These are phyloP conservation scores for Myotis yumanensis DNA, from an alignment of 2,113 vertebrate species.

Conservation along the genomic window DNA sequence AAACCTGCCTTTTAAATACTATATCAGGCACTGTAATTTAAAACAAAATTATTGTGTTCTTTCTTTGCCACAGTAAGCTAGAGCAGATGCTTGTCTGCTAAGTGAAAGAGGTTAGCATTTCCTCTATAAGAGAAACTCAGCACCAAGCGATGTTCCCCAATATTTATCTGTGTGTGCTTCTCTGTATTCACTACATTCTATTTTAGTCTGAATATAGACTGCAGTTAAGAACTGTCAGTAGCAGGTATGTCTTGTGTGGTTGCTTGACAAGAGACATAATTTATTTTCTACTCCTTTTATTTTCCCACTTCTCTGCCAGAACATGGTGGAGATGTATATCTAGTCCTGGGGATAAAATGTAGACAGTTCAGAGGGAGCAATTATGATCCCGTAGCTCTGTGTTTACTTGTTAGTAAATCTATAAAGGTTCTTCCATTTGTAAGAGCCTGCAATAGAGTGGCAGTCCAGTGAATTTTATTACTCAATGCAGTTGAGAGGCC, in stretches of 20 bases:
- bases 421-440: neutral
- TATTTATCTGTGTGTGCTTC: constrained; percentile 28
- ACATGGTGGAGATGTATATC: neutral
- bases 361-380: neutral
- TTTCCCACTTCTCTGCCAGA: neutral
- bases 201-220: constrained; percentile 43
- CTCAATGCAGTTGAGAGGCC: neutral
- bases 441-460: neutral
- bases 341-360: neutral
- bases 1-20: constrained; percentile 69
- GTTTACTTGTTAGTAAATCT: neutral
- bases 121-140: neutral
- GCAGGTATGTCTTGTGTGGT: constrained; percentile 25
- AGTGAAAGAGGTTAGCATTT: constrained; percentile 60
- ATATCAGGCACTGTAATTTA: constrained; percentile 72
- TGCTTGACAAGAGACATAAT: neutral
- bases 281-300: constrained; percentile 37
- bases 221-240: neutral
- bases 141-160: neutral
- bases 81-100: constrained; percentile 51
- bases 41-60: constrained; percentile 71
- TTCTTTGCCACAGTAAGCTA: constrained; percentile 33
- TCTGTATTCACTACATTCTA: constrained; percentile 39
- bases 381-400: neutral
- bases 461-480: neutral